A percentile compares a stretch with the other conserved stretches of the same genome.
phyloP scores from a whole-genome alignment of 2,888 invertebrate species.

The Nephrotoma guestfalica region DNA sequence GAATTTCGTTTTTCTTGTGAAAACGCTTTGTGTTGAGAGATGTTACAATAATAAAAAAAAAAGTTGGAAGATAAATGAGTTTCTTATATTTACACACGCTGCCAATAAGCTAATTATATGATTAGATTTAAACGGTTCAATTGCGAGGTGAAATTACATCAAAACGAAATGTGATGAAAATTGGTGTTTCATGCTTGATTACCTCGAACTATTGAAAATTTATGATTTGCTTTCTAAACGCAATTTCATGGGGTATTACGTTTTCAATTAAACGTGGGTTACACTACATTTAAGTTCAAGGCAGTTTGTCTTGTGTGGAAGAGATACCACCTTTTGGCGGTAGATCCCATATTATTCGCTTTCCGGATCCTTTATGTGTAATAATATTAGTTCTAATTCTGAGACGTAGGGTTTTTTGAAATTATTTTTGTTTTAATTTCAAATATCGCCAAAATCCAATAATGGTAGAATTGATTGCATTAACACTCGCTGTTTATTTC shows the following conservation, averaged over 20 bases:
- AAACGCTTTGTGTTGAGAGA: background rate
- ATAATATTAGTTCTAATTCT: too few relatives aligned
- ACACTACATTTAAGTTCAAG: too few relatives aligned
- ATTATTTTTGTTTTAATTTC: too few relatives aligned
- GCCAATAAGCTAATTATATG: background rate
- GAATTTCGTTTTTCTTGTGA: background rate
- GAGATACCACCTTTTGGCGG: too few relatives aligned
- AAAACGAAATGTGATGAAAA: background rate
- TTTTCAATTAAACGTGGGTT: background rate
- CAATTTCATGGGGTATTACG: background rate
- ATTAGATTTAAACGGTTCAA: background rate
- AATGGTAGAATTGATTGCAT: too few relatives aligned
- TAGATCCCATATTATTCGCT: too few relatives aligned
- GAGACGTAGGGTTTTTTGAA: too few relatives aligned
- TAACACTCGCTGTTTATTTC: too few relatives aligned
- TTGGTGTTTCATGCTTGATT: background rate
- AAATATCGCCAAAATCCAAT: too few relatives aligned
- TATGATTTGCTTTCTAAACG: background rate
- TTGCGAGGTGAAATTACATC: background rate
- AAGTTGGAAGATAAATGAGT: background rate
- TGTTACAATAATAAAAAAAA: background rate
- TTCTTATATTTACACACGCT: background rate
- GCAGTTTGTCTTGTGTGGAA: too few relatives aligned
- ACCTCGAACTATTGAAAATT: background rate
- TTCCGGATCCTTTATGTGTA: too few relatives aligned